Evolutionary conservation across 1,140 invertebrate genomes (phyloP).

Genomic region (Copidosoma floridanum): DNA sequence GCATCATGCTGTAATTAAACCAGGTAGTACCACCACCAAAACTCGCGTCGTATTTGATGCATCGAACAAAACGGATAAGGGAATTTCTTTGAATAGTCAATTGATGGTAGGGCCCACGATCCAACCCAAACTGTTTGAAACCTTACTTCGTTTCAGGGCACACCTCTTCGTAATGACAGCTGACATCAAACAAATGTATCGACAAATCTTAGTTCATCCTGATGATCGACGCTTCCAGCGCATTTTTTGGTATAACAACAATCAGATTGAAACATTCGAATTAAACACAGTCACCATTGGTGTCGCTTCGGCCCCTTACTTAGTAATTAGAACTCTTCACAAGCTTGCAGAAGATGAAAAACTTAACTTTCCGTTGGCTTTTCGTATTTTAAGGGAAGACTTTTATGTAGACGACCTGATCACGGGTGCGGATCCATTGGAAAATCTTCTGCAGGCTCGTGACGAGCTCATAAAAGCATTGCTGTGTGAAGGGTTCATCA

Average conservation of each 20-base stretch:
- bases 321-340: not conserved
- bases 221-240: slow-evolving; percentile 38
- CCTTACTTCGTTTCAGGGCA: slow-evolving; percentile 29
- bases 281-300: not conserved
- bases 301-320: not conserved
- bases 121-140: not conserved
- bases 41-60: slow-evolving; percentile 47
- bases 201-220: slow-evolving; percentile 37
- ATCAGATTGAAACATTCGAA: not conserved
- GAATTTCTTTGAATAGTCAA: slow-evolving; percentile 34
- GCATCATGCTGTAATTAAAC: slow-evolving; percentile 48
- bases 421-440: not conserved
- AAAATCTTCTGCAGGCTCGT: not conserved
- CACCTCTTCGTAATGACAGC: slow-evolving; percentile 37
- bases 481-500: not conserved
- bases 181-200: slow-evolving; percentile 50
- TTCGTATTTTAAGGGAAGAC: not conserved
- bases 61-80: slow-evolving; percentile 30
- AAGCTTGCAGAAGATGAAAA: not conserved
- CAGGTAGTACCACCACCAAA: slow-evolving; percentile 37
- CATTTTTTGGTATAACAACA: slow-evolving; percentile 4
- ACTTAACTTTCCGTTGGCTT: not conserved
- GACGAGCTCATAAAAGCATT: not conserved
- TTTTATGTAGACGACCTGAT: slow-evolving; percentile 11
- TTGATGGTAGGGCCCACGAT: slow-evolving; percentile 24